A percentile compares a stretch with the other conserved stretches of the same genome.
phyloP scores from a whole-genome alignment of 2,797 vertebrate genomes.

The Bovichtus diacanthus region DNA sequence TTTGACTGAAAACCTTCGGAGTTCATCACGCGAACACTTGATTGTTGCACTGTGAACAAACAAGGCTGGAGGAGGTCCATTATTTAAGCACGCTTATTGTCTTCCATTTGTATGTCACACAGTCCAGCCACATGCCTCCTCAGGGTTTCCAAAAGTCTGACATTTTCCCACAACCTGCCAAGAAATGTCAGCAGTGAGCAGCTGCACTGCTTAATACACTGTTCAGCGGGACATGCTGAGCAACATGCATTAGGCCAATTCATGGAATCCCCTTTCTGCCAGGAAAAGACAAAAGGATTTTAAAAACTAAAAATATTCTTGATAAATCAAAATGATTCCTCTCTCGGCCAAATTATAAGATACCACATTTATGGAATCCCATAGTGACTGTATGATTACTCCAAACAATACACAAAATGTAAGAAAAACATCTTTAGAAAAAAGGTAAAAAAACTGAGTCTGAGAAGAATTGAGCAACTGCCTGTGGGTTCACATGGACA shows the following conservation, averaged over 20 bases:
- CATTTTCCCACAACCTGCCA: constrained; percentile 60
- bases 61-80: not conserved
- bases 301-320: too few relatives aligned
- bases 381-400: too few relatives aligned
- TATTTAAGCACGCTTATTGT: constrained; percentile 57
- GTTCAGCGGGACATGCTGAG: constrained; percentile 32
- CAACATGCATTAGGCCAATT: constrained; percentile 29
- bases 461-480: too few relatives aligned
- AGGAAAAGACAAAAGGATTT: not conserved
- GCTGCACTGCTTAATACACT: constrained; percentile 36
- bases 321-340: too few relatives aligned
- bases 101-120: constrained; percentile 31
- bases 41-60: not conserved
- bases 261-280: not conserved
- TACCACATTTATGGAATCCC: too few relatives aligned
- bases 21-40: not conserved
- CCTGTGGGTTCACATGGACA: too few relatives aligned
- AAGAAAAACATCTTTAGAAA: too few relatives aligned
- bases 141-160: constrained; percentile 62
- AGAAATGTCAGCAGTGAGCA: constrained; percentile 61
- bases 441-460: too few relatives aligned
- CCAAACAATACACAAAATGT: too few relatives aligned
- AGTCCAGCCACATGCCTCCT: constrained; percentile 45
- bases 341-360: too few relatives aligned
- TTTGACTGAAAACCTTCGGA: not conserved